Evolutionary conservation across 2,888 invertebrate genomes (phyloP), one percentile per base, ranked within the genome.

Genomic region (Colostygia pectinataria): DNA sequence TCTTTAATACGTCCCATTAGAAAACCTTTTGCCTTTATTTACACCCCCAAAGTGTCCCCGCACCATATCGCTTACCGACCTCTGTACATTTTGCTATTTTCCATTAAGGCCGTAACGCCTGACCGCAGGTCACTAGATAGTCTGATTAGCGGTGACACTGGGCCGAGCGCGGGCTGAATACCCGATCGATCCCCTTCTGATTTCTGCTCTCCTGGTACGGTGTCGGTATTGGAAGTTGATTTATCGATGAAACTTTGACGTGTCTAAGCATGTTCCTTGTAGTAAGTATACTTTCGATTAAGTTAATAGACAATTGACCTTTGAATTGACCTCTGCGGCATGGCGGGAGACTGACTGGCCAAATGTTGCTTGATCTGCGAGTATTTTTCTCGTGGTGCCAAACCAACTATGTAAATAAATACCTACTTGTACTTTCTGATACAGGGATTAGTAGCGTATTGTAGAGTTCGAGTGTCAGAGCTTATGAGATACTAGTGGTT

Each of bases 91-190:
- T 59, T 59, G 53, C 45, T 48, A 50, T 53, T 53, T 43, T 24
- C 61, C 64, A 66, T 69, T 70, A 64, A 53, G 57, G 29, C 42
- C 54, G 28, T 57, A 53, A 58, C 56, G 65, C 63, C 53, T 48
- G 59, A 61, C 73, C 71, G 60, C 75, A 71, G 71, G 70, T 72
- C 73, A 74, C 71, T 71, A 68, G 71, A 74, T 73, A 71, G 73
- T 68, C 75, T 81, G 78, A 81, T 83, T 81, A 80, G 77, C 71
- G 73, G 77, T 72, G 68, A 71, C 74, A 69, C 63, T 64, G 62
- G 60, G 59, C 58, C 57, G 55, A 28, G 56, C 47, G 55, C 55
- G 57, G 53, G 57, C 55, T 66, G 74, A 75, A 77, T 76, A 67
- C 58, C 40, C 65, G 59, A 71, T 63, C 59, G 47, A 60, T 59